Conservation (phyloP, 2,113 vertebrate genomes). For the crab-eating macaque (Macaca fascicularis) region T2T-MFA8v1.1 NC_088379.1:71824001-71824500, state of each 20-base stretch:
- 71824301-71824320: background rate
- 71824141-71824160: background rate
- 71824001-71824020: background rate
- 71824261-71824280: background rate
- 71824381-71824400: background rate
- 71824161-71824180: background rate
- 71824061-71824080: background rate
- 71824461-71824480: background rate
- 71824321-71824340: background rate
- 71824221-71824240: background rate
- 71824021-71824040: slow-evolving; percentile 9
- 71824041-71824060: slow-evolving; percentile 24
- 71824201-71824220: background rate
- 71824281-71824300: background rate
- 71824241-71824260: background rate
- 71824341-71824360: background rate
- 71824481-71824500: background rate
- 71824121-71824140: background rate
- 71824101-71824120: background rate
- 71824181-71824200: background rate
- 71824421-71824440: background rate
- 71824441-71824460: background rate
- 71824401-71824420: background rate
- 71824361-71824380: background rate
- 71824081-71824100: background rate